Base-by-base conservation (phyloP, 1,140 invertebrate genomes). In the Drosophila yakuba region DNA sequence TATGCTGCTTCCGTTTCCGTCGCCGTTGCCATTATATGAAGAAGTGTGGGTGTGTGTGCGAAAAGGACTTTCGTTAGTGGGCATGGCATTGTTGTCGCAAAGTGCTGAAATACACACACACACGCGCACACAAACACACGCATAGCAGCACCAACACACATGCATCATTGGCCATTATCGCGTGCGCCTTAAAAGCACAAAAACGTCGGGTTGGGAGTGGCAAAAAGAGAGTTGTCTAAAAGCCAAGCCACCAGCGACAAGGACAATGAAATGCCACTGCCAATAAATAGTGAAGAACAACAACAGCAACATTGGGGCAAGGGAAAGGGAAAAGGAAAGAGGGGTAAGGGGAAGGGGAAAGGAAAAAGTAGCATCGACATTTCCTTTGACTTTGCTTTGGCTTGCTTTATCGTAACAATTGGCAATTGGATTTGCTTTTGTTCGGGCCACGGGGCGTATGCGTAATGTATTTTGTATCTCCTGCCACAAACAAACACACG, bases 151-250 rank as follows among this genome's bases (percentile, higher is more conserved):
- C 14, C 52, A 71, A n/a, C 41, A 64, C 72, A 73, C 48, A 83
- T 85, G 78, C 81, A 85, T 85, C 81, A 85, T 77, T 85, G 82
- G 74, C 82, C 78, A 85, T 85, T 85, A 86, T 86, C 82, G 82
- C 78, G 74, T 72, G 78, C 69, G 74, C 58, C 82, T 86, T 86
- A 88, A 86, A 86, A 88, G 82, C 83, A 88, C 50, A 50, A 58
- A 72, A 71, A 74, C 52, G 50, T 20, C 20, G 60, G 23, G 55
- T 36, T 47, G 36, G 51, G 39, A 50, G 10, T 38, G 58, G 52
- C 78, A 80, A 71, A 80, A 71, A 88, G 80, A 77, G 88, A 86
- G 82, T 88, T 86, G 82, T 86, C 78, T 88, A 86, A 86, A 88
- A 86, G 82, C 83, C 84, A 85, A 82, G 75, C 74, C 73, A 86